A percentile compares a stretch with the other conserved stretches of the same genome.
Conservation (phyloP, 2,113 vertebrate species). For the Synchiropus splendidus region DNA sequence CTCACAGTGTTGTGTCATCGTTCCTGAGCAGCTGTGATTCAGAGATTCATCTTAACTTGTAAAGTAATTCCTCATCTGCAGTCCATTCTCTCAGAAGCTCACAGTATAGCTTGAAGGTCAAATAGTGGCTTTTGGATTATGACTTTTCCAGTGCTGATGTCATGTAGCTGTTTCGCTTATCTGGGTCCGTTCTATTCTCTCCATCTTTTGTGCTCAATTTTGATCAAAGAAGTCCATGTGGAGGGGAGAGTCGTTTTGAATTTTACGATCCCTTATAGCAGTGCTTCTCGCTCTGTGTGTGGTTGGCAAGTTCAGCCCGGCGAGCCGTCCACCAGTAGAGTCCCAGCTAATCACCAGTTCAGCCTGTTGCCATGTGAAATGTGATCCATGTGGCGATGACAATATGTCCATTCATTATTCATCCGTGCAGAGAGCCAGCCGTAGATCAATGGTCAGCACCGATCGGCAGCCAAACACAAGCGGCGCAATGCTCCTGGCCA, state of each 20-base stretch:
- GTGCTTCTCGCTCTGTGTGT: constrained; percentile 7
- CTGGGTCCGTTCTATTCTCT: constrained; percentile 1
- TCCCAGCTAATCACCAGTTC: constrained; percentile 50
- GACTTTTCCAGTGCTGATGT: constrained; percentile 26
- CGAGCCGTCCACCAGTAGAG: constrained; percentile 26
- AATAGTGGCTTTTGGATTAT: constrained; percentile 17
- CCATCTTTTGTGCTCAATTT: constrained; percentile 1
- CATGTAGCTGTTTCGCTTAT: constrained; percentile 2
- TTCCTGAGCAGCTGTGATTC: too few relatives aligned
- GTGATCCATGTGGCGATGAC: constrained; percentile 56
- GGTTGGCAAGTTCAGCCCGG: constrained; percentile 17
- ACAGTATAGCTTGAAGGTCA: constrained; percentile 36
- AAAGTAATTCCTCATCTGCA: too few relatives aligned
- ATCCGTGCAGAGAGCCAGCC: constrained; percentile 44
- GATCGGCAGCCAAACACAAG: constrained; percentile 52
- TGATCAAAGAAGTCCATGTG: neutral
- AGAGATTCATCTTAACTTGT: too few relatives aligned
- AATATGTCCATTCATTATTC: constrained; percentile 70
- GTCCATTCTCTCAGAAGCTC: constrained; percentile 3
- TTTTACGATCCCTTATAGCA: constrained; percentile 2
- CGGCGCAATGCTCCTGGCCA: constrained; percentile 15
- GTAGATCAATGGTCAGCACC: constrained; percentile 52
- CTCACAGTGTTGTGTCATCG: too few relatives aligned
- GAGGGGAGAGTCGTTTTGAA: constrained; percentile 6
- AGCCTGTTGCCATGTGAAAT: constrained; percentile 57